Evolutionary conservation across 2,113 vertebrate genomes (phyloP), one percentile per base, ranked within the genome.

Genomic region (Pseudorasbora parva): DNA sequence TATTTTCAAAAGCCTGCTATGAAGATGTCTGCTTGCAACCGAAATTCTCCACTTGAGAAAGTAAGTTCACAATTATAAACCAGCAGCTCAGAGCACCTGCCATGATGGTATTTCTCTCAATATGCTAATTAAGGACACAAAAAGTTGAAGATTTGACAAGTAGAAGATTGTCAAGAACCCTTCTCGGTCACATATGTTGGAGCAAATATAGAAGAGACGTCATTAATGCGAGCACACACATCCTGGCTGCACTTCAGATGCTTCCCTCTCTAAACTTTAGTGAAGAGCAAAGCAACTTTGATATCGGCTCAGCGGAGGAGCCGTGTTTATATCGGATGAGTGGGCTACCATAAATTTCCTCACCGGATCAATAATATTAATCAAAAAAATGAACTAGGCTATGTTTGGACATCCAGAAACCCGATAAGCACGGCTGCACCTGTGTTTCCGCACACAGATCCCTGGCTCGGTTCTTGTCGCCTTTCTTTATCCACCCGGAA

Each of bases 401-500:
- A 43, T 49, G 75, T 82, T 87, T 78, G 77, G 86, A 82, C 73
- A 78, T 49, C 49, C 71, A 78, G 73, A 78, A 87, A 75, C 57
- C 75, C 57, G 83, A 85, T 87, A 78, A 82, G 66, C 74, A 47
- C 21, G 27, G 41, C 30, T 27, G 66, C 80, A 85, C 80, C 76
- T 79, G 80, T 37, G 47, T 71, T 51, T 37, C 49, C 45, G 10
- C 57, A 66, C 56, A n/a, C 74, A 25, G 54, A 66, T 54, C 51
- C 59, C 5, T 17, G 23, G 49, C 54, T 62, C 78, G 12, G 19
- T 43, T 71, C 86, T 86, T 80, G 86, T 81, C 78, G 74, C 74
- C 69, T 87, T 73, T 14, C 59, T 85, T 85, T 82, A 78, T 82
- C 80, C 86, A 80, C 45, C 80, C 75, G 30, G 83, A 82, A 81